Conservation (phyloP, 1,140 invertebrate species). For the Venturia canescens region DNA sequence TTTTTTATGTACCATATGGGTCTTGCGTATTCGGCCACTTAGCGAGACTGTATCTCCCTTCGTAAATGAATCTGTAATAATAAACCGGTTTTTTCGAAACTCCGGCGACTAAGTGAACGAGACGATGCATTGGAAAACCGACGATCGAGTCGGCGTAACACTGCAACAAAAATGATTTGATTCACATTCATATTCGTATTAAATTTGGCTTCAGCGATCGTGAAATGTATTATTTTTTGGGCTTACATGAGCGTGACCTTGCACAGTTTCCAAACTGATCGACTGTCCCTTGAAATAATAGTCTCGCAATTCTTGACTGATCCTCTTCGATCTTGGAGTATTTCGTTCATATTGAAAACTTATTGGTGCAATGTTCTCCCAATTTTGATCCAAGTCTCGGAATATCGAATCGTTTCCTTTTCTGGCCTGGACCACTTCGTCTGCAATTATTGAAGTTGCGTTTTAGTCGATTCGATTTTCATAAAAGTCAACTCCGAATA, state of each 20-base stretch:
- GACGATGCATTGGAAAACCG: constrained; percentile 55
- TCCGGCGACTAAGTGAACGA: constrained; percentile 55
- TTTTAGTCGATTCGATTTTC: neutral
- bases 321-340: constrained; percentile 69
- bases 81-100: constrained; percentile 55
- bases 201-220: neutral
- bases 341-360: constrained; percentile 77
- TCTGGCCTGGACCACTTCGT: constrained; percentile 59
- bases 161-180: constrained; percentile 45
- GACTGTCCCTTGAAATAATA: constrained; percentile 70
- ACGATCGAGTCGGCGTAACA: constrained; percentile 60
- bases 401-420: constrained; percentile 67
- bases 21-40: constrained; percentile 58
- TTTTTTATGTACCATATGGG: constrained; percentile 61
- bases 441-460: constrained; percentile 56
- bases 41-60: constrained; percentile 59
- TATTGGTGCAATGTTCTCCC: constrained; percentile 76
- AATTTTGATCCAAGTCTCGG: constrained; percentile 73
- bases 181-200: neutral
- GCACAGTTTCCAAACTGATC: constrained; percentile 63
- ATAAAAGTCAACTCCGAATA: too few relatives aligned
- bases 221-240: neutral
- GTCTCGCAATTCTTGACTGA: constrained; percentile 71
- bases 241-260: constrained; percentile 62
- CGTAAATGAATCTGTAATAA: constrained; percentile 63